A percentile compares a stretch with the other conserved stretches of the same genome.
Conservation (phyloP, 1,140 invertebrate genomes). For the Pogonomyrmex barbatus region DNA sequence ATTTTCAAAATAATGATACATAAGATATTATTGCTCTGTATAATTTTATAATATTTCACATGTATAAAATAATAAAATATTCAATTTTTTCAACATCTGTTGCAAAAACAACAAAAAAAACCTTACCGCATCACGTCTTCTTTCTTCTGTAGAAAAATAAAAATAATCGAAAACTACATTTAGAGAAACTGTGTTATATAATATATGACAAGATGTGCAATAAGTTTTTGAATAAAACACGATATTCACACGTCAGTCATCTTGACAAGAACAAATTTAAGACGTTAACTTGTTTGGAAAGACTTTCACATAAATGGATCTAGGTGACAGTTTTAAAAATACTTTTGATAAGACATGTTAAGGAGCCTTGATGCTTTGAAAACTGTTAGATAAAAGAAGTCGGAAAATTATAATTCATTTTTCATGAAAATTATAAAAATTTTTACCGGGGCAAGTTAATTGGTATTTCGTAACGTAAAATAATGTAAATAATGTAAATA, state of each 20-base stretch:
- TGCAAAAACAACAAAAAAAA: neutral
- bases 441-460: neutral
- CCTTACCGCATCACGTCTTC: neutral
- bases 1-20: neutral
- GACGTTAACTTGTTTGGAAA: neutral
- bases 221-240: constrained; percentile 32
- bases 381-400: constrained; percentile 9
- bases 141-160: constrained; percentile 2
- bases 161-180: constrained; percentile 7
- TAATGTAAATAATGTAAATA: no score
- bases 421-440: neutral
- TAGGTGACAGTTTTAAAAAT: neutral
- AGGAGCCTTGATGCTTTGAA: neutral
- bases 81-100: neutral
- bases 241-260: constrained; percentile 22
- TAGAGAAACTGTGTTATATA: neutral
- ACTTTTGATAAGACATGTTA: neutral
- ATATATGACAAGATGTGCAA: neutral
- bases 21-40: neutral
- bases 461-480: neutral
- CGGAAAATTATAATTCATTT: neutral
- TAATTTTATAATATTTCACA: neutral
- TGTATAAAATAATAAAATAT: neutral
- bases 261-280: neutral
- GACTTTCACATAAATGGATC: neutral